Evolutionary conservation across 37 sponge, comb jelly and placozoan genomes (phyloP).

Genomic region (Spongilla lacustris): DNA sequence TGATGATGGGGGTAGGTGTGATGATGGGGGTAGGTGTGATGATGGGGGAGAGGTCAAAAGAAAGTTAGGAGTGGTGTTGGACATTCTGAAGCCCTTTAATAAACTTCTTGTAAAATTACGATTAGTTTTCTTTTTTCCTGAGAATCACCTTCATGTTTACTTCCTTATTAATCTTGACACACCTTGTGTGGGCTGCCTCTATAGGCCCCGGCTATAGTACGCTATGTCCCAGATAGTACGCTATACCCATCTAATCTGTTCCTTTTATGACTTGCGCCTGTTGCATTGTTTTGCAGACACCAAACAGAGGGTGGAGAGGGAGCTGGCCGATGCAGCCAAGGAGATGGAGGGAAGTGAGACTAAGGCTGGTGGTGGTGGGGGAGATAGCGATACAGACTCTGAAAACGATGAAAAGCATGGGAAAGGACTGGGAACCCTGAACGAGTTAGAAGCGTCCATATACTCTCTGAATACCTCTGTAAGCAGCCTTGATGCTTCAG

Average conservation of each 20-base stretch:
- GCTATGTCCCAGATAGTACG: too few species aligned
- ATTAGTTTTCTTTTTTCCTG: too few species aligned
- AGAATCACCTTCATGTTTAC: too few species aligned
- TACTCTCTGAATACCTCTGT: slow-evolving; percentile 62
- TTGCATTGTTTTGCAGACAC: slow-evolving; percentile 39
- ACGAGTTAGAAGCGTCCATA: slow-evolving; percentile 50
- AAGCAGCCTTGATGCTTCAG: slow-evolving; percentile 17
- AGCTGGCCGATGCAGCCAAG: slow-evolving; percentile 61
- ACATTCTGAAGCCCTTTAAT: too few species aligned
- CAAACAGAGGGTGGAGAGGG: slow-evolving; percentile 54
- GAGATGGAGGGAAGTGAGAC: slow-evolving; percentile 26
- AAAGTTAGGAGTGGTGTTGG: too few species aligned
- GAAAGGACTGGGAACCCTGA: background rate
- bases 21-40: background rate
- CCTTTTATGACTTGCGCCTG: background rate
- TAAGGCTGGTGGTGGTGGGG: background rate
- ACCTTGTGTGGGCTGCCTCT: too few species aligned
- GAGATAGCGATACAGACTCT: background rate
- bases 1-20: background rate
- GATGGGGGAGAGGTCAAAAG: background rate
- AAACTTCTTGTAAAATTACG: too few species aligned
- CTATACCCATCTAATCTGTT: background rate
- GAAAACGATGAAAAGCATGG: background rate
- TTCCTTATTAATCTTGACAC: too few species aligned
- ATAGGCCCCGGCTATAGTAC: too few species aligned